Conservation (phyloP, 2,797 vertebrate species). For the Ctenochaetus hawaiiensis region DNA sequence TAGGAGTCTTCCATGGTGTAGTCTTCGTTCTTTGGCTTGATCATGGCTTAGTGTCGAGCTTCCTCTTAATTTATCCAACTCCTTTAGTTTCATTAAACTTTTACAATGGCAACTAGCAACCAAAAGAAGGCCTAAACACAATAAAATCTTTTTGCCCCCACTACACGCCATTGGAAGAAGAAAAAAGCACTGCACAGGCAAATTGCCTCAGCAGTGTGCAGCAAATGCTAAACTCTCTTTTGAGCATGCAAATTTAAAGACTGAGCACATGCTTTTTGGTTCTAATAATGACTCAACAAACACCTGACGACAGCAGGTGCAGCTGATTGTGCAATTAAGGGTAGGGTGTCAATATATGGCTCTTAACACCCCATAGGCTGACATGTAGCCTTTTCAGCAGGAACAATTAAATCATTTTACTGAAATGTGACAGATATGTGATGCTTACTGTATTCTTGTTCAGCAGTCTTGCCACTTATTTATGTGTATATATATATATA, state of each 20-base stretch:
- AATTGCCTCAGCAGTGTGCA: slow-evolving; percentile 22
- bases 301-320: slow-evolving; percentile 56
- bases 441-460: not conserved
- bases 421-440: not conserved
- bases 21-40: slow-evolving; percentile 12
- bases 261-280: not conserved
- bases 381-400: not conserved
- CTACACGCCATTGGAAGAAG: slow-evolving; percentile 70
- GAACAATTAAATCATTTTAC: not conserved
- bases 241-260: not conserved
- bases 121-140: slow-evolving; percentile 63
- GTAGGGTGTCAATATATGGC: too few relatives aligned
- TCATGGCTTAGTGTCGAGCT: not conserved
- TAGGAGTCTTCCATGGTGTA: slow-evolving; percentile 67
- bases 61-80: slow-evolving; percentile 4
- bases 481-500: too few relatives aligned
- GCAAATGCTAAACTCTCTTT: not conserved
- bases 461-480: too few relatives aligned
- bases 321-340: slow-evolving; percentile 35
- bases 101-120: slow-evolving; percentile 49
- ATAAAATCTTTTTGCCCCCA: slow-evolving; percentile 12
- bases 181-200: slow-evolving; percentile 22
- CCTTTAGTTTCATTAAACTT: slow-evolving; percentile 29
- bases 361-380: not conserved
- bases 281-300: slow-evolving; percentile 30